A percentile compares a stretch with the other conserved stretches of the same genome.
Evolutionary conservation across 2,888 invertebrate genomes (phyloP).

Genomic region (Cybosia mesomella): DNA sequence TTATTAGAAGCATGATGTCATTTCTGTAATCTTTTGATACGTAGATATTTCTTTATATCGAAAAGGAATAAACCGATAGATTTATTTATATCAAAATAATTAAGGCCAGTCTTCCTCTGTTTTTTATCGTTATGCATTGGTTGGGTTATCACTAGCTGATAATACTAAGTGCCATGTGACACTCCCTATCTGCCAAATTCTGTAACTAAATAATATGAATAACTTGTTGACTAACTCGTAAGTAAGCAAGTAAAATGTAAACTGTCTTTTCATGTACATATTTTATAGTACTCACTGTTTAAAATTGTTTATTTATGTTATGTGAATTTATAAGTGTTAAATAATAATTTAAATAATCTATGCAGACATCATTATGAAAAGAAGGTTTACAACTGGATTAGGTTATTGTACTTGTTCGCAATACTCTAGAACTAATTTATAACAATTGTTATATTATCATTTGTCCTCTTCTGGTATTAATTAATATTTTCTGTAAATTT

Average conservation of each 20-base stretch:
- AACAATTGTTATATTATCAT: slow-evolving; percentile 34
- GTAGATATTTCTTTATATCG: slow-evolving; percentile 56
- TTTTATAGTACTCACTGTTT: not conserved
- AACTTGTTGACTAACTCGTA: slow-evolving; percentile 20
- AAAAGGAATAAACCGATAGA: slow-evolving; percentile 57
- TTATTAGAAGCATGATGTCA: slow-evolving; percentile 75
- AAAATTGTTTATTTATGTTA: not conserved
- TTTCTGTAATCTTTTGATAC: slow-evolving; percentile 72
- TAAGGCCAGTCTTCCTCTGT: slow-evolving; percentile 77
- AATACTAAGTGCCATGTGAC: slow-evolving; percentile 82
- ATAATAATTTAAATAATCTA: slow-evolving; percentile 4
- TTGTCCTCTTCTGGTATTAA: slow-evolving; percentile 27
- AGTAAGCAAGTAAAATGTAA: slow-evolving; percentile 5
- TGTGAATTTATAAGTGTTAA: slow-evolving; percentile 9
- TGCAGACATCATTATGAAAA: slow-evolving; percentile 8
- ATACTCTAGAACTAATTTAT: slow-evolving; percentile 10
- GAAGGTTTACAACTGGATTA: not conserved
- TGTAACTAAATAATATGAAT: slow-evolving; percentile 45
- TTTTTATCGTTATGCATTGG: slow-evolving; percentile 82
- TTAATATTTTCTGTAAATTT: slow-evolving; percentile 45
- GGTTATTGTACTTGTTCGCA: not conserved
- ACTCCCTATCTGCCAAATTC: slow-evolving; percentile 79
- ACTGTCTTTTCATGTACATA: slow-evolving; percentile 7
- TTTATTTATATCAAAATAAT: slow-evolving; percentile 70
- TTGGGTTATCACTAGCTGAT: slow-evolving; percentile 83